Conservation (phyloP, 2,888 invertebrate genomes). For the Mesorhabditis belari region DNA sequence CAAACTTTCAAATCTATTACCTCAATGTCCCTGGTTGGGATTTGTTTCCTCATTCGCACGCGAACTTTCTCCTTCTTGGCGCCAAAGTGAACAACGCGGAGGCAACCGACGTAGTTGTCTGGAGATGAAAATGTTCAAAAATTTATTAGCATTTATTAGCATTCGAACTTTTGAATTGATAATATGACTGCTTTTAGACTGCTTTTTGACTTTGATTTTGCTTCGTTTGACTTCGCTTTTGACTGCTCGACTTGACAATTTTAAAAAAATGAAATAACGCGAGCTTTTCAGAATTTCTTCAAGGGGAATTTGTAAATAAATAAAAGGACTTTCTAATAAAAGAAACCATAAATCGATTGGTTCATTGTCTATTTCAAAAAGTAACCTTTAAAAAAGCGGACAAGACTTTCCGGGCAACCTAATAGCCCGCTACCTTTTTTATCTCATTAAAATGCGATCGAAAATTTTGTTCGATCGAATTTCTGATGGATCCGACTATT, state of each 20-base stretch:
- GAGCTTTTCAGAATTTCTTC: no score
- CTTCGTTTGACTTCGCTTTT: no score
- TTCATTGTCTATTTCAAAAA: no score
- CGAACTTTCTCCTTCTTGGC: slow-evolving; percentile 25
- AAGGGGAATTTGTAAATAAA: no score
- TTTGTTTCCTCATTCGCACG: slow-evolving; percentile 19
- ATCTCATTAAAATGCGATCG: neutral
- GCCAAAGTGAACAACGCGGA: slow-evolving; percentile 40
- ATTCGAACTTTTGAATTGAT: neutral
- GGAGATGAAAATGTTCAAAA: slow-evolving; percentile 11
- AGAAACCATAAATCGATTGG: no score
- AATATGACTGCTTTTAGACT: neutral
- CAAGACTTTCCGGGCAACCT: no score
- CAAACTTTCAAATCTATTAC: neutral
- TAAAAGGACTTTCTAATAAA: no score
- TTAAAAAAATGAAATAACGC: no score
- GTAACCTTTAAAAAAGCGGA: no score
- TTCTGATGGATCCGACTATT: neutral
- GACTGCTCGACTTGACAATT: no score
- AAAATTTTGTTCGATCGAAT: neutral
- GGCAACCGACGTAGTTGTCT: slow-evolving; percentile 49
- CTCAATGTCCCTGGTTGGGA: slow-evolving; percentile 28
- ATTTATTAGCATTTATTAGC: no score
- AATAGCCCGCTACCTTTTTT: neutral
- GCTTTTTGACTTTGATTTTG: no score